phyloP scores from a whole-genome alignment of 2,888 invertebrate genomes.

The Drosophila melanocephala region DNA sequence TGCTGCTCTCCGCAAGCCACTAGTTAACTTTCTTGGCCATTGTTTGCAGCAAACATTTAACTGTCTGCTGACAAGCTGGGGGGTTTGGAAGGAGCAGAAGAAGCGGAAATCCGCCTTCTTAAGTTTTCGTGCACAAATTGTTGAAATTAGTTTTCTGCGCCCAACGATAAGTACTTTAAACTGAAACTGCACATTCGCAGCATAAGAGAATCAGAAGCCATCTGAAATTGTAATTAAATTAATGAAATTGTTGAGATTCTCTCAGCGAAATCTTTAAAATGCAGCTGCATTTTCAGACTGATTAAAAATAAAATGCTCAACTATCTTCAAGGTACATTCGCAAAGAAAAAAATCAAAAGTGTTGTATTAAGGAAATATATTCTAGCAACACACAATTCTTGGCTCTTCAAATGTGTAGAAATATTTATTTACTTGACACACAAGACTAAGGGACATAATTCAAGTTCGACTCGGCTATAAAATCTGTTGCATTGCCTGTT shows the following conservation, averaged over 20 bases:
- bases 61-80: constrained; percentile 43
- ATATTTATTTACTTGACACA: constrained; percentile 29
- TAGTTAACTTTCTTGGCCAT: constrained; percentile 74
- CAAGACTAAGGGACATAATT: constrained; percentile 12
- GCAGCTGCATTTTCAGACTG: constrained; percentile 22
- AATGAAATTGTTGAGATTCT: constrained; percentile 69
- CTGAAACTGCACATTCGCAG: constrained; percentile 54
- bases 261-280: constrained; percentile 32
- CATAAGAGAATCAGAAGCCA: constrained; percentile 5
- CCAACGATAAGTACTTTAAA: constrained; percentile 75
- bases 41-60: constrained; percentile 64
- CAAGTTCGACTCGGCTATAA: constrained; percentile 7
- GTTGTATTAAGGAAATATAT: neutral
- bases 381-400: neutral
- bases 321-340: constrained; percentile 3
- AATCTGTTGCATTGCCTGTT: neutral
- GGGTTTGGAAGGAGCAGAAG: neutral
- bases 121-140: constrained; percentile 78
- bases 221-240: constrained; percentile 73
- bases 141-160: constrained; percentile 79
- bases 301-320: constrained; percentile 1
- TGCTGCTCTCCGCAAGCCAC: constrained; percentile 36
- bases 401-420: neutral
- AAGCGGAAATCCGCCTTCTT: constrained; percentile 72
- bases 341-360: neutral